Conservation (phyloP, 1,140 invertebrate genomes). For the Gryllus bimaculatus region DNA sequence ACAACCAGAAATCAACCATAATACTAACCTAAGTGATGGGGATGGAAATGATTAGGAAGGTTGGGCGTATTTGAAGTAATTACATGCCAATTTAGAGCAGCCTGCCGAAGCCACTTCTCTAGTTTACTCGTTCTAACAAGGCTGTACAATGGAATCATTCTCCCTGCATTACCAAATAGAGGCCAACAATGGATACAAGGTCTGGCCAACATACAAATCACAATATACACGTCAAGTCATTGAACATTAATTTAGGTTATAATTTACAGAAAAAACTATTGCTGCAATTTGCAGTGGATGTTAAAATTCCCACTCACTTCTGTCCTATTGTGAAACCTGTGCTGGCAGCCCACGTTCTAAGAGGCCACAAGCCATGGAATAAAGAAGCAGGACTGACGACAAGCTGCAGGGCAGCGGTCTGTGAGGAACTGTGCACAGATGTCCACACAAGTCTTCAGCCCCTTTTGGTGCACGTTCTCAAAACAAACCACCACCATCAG, state of each 20-base stretch:
- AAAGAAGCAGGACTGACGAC: neutral
- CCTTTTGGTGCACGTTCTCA: neutral
- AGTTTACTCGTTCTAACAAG: neutral
- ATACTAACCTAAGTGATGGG: neutral
- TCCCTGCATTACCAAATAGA: conserved; percentile 4
- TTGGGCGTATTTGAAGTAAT: neutral
- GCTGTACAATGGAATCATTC: conserved; percentile 4
- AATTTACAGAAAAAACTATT: neutral
- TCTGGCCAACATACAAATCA: conserved; percentile 4
- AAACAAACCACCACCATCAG: neutral
- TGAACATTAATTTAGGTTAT: neutral
- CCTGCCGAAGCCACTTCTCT: neutral
- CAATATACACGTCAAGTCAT: neutral
- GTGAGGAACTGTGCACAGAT: neutral
- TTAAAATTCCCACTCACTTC: neutral
- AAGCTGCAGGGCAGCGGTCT: neutral
- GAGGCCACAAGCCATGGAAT: neutral
- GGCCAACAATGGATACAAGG: neutral
- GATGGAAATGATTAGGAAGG: neutral
- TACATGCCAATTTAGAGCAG: neutral
- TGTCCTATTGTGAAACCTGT: conserved; percentile 4
- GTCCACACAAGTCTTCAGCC: conserved; percentile 2
- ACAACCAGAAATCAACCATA: conserved; percentile 1
- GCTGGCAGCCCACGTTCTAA: neutral
- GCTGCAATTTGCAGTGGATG: neutral